Conservation (phyloP, 2,113 vertebrate genomes). For the Nyctibius bracteatus region DNA sequence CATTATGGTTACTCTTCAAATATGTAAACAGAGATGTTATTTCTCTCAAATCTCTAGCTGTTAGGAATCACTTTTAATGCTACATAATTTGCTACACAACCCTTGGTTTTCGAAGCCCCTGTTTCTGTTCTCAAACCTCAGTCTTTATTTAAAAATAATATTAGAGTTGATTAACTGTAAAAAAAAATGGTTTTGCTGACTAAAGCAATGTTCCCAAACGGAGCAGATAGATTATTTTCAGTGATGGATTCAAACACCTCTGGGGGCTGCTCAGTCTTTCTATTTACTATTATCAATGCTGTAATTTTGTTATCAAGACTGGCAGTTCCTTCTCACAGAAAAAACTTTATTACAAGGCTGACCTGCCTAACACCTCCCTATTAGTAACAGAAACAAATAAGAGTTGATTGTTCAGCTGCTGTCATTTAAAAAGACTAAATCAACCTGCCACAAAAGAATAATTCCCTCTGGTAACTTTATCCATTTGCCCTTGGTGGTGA, state of each 20-base stretch:
- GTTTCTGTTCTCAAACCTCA: not conserved
- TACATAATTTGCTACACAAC: not conserved
- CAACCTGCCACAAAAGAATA: slow-evolving; percentile 55
- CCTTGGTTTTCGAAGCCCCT: not conserved
- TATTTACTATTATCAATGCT: not conserved
- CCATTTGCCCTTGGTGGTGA: slow-evolving; percentile 56
- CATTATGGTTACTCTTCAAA: not conserved
- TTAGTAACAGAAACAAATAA: slow-evolving; percentile 62
- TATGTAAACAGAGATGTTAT: not conserved
- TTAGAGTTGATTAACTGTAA: not conserved
- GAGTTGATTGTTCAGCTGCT: slow-evolving; percentile 62
- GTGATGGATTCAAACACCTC: not conserved
- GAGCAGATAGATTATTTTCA: not conserved
- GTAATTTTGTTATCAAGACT: slow-evolving; percentile 6
- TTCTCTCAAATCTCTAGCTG: not conserved
- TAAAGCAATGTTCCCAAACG: not conserved
- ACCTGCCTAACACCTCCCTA: not conserved
- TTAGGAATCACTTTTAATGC: not conserved
- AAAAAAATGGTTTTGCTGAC: not conserved
- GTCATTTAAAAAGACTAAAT: slow-evolving; percentile 59
- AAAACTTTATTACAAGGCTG: not conserved
- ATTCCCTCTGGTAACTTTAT: slow-evolving; percentile 57
- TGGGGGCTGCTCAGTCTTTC: not conserved
- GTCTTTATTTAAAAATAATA: not conserved
- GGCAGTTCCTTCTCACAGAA: not conserved